Evolutionary conservation across 2,797 vertebrate species (phyloP), one percentile per base, ranked within the genome.

Genomic region (Syndactyla subalaris): DNA sequence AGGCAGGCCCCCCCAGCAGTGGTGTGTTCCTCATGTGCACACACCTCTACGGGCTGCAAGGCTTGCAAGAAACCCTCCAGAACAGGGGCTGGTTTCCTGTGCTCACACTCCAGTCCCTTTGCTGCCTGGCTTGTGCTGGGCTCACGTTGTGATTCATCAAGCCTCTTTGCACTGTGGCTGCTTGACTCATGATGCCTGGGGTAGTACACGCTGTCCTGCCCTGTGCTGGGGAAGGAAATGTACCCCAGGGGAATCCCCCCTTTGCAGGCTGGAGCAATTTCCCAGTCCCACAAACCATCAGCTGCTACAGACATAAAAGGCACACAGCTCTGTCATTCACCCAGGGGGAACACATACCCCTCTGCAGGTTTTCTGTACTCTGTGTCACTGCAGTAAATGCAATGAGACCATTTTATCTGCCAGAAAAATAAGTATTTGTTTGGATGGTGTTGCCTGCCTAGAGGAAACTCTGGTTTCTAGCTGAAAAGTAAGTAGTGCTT

Each of bases 71-170:
- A 77, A 2, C 46, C n/a, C 30, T 41, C 30, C 4, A 2, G 74
- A 18, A 12, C 49, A 10, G 43, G 18, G 13, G 11, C 2, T 63
- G 45, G 34, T 43, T 92, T 84, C 55, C 59, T 38, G 45, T 0
- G 3, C 10, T 34, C 0, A 0, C 10, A 38, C 38, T 10, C 12
- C 22, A 7, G 21, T 2, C 1, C 0, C 51, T 68, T 32, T 45
- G 14, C 24, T 12, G 10, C 79, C 62, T 57, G n/a, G 8, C 30
- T 15, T 20, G n/a, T 22, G 54, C 39, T 36, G 58, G 39, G 34
- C 38, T 72, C 79, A 3, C 15, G 46, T 73, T 80, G 18, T 63
- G 58, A 48, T 49, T 36, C 30, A 48, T 32, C 46, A 14, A 20
- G 34, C 49, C 57, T 45, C 65, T 78, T 32, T 45, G 57, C 39